Base-by-base conservation (phyloP, 2,888 invertebrate genomes). In the Amorpha juglandis region DNA sequence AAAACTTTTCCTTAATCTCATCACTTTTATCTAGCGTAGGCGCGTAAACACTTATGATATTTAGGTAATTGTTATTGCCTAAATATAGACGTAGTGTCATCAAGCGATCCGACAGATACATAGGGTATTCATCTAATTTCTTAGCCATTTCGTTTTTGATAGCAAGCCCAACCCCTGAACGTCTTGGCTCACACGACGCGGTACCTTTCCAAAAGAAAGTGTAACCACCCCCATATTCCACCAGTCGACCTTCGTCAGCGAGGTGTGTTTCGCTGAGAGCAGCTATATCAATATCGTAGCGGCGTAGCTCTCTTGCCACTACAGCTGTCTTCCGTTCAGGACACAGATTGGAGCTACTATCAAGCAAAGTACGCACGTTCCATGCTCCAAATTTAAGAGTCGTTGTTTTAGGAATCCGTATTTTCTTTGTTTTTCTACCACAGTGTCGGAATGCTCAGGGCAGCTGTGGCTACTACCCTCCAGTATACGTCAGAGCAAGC, bases 181-280 rank as follows among this genome's bases (percentile, higher is more conserved):
- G 48, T 14, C 71, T 16, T 0, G 69, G 65, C 50, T 75, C 75
- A 0, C 51, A n/a, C 0, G 53, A 7, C 1, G 69, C 2, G 0
- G 38, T 65, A 0, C 73, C 76, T 65, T 71, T 75, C 75, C 72
- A 75, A 38, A 63, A 74, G 58, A 71, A 71, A 9, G 68, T 73
- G n/a, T 70, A 72, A 0, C 69, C 73, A 14, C 70, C 71, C 6
- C 67, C 64, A 16, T 47, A 33, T 58, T 77, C 74, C 0, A 67
- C 45, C 1, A 72, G 9, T 58, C 76, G 74, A 0, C 74, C 78
- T 63, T 74, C 70, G 6, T 78, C 75, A 14, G 75, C 66, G 0
- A 77, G 65, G 12, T 74, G 74, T 0, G 76, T 77, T 68, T 78
- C 74, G 9, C 76, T 76, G 50, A 76, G 63, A 11, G 75, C 75